Conservation (phyloP, 1,140 invertebrate genomes). For the Drosophila jambulina region DNA sequence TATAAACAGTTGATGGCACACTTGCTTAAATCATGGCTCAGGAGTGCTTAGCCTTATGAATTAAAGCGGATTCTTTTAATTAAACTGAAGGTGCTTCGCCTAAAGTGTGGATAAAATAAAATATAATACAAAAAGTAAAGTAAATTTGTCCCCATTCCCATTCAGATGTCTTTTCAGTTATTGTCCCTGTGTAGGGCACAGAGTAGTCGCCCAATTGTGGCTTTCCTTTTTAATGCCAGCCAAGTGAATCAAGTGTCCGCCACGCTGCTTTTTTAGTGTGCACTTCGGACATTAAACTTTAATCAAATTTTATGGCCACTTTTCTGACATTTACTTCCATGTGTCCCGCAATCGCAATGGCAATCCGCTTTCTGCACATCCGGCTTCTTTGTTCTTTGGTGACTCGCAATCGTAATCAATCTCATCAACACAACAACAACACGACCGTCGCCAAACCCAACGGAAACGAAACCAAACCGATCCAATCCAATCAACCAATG, state of each 20-base stretch:
- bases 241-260: conserved; percentile 26
- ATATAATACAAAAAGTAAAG: neutral
- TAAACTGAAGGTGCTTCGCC: neutral
- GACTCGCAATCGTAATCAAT: conserved; percentile 77
- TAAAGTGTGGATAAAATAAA: neutral
- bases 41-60: neutral
- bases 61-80: neutral
- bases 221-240: conserved; percentile 20
- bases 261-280: conserved; percentile 48
- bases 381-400: conserved; percentile 31
- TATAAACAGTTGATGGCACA: conserved; percentile 25
- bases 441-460: conserved; percentile 26
- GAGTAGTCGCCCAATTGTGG: neutral
- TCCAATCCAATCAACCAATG: conserved; percentile 81
- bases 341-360: conserved; percentile 48
- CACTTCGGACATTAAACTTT: conserved; percentile 72
- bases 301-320: conserved; percentile 78
- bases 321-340: conserved; percentile 71
- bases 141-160: neutral
- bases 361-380: conserved; percentile 39
- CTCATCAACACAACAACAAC: conserved; percentile 75
- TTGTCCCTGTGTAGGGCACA: neutral
- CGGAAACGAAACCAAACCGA: conserved; percentile 49
- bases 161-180: too few species aligned
- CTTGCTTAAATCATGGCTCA: conserved; percentile 7